Evolutionary conservation across 2,113 vertebrate genomes (phyloP).

Genomic region (Lagopus muta): DNA sequence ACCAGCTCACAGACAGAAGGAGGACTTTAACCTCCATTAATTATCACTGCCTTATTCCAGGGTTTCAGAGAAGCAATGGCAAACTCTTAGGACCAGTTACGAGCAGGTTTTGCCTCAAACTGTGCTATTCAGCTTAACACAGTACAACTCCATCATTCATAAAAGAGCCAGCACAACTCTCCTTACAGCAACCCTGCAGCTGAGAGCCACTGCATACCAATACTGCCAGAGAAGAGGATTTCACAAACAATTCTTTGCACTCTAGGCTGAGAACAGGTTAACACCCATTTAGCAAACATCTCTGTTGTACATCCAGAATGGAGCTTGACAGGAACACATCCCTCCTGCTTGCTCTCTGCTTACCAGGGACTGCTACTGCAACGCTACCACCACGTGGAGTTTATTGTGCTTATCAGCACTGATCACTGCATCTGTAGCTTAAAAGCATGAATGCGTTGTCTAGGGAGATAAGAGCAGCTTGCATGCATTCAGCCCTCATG

Average conservation of each 20-base stretch:
- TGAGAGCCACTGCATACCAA: background rate
- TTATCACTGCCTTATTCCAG: constrained; percentile 25
- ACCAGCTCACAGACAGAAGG: constrained; percentile 44
- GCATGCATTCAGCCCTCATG: background rate
- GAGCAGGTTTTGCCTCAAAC: background rate
- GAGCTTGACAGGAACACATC: background rate
- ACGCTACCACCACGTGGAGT: background rate
- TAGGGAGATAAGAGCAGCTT: background rate
- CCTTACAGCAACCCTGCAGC: background rate
- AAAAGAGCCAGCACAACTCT: background rate
- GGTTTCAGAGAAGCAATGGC: background rate
- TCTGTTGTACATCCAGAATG: background rate
- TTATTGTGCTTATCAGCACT: constrained; percentile 21
- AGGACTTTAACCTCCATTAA: constrained; percentile 45
- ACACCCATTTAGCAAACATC: background rate
- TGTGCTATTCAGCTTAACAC: background rate
- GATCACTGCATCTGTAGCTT: background rate
- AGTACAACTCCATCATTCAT: background rate
- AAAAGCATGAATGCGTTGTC: background rate
- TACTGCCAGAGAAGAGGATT: background rate
- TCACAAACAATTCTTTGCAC: background rate
- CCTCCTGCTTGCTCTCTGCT: background rate
- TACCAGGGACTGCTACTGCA: background rate
- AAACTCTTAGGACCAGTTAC: background rate
- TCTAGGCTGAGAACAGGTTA: background rate